phyloP scores from a whole-genome alignment of 2,113 vertebrate species.

The Caracal caracal region DNA sequence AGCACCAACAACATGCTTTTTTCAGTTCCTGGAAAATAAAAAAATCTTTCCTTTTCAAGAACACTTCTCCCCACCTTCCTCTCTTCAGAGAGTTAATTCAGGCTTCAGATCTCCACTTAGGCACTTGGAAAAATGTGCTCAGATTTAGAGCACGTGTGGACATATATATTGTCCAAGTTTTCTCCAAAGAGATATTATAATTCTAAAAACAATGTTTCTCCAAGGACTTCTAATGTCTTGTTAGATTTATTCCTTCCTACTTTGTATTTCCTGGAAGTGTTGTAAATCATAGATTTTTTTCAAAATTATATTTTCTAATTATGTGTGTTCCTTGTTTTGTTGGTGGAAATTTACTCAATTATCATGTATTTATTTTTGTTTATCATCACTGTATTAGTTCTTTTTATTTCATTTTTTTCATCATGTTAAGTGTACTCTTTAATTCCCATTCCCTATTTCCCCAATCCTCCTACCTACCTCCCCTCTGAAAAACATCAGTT shows the following conservation, averaged over 20 bases:
- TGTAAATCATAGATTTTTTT: background rate
- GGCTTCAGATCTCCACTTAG: background rate
- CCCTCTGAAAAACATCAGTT: background rate
- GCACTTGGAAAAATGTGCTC: background rate
- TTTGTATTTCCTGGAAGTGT: background rate
- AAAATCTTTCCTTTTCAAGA: background rate
- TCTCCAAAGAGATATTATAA: background rate
- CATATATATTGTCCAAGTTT: background rate
- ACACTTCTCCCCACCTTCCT: background rate
- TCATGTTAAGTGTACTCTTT: background rate
- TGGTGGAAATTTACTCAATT: background rate
- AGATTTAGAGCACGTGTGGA: background rate
- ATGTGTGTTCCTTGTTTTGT: background rate
- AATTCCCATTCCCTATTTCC: background rate
- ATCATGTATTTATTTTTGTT: background rate
- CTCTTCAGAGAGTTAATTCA: background rate
- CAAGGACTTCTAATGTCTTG: background rate
- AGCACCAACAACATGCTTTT: background rate
- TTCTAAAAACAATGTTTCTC: background rate
- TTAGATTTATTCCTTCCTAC: background rate
- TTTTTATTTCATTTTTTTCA: background rate
- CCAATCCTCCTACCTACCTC: background rate
- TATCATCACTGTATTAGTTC: background rate
- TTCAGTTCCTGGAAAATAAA: background rate
- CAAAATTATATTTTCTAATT: background rate